phyloP scores from a whole-genome alignment of 2,113 vertebrate genomes.

The Athene noctua region DNA sequence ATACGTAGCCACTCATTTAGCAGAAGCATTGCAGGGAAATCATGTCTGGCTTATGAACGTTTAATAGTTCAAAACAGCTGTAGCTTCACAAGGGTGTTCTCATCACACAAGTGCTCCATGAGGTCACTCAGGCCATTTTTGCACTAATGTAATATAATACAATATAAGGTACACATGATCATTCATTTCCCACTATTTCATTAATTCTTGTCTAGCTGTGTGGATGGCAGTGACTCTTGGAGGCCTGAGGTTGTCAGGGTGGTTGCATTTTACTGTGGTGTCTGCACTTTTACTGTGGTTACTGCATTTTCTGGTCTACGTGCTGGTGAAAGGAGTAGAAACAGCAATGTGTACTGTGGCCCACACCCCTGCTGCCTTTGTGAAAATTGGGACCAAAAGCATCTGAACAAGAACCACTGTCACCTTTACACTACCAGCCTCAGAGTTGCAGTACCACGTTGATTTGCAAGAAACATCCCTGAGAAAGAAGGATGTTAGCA shows the following conservation, averaged over 20 bases:
- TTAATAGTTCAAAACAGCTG: conserved; percentile 57
- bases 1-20: conserved; percentile 19
- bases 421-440: conserved; percentile 31
- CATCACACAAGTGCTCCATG: not conserved
- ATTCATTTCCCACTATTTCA: not conserved
- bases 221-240: not conserved
- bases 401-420: not conserved
- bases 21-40: conserved; percentile 25
- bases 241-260: not conserved
- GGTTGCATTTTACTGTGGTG: not conserved
- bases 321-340: not conserved
- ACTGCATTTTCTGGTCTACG: not conserved
- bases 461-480: not conserved
- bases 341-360: rapidly evolving
- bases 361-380: not conserved
- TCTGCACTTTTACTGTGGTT: no score
- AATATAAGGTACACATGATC: not conserved
- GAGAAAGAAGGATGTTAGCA: not conserved
- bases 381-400: conserved; percentile 37
- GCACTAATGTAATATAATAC: not conserved
- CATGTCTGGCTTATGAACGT: conserved; percentile 37
- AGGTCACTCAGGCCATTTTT: not conserved
- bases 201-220: not conserved
- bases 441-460: conserved; percentile 36
- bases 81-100: conserved; percentile 43